phyloP scores from a whole-genome alignment of 1,140 invertebrate species.

The Pinna nobilis region DNA sequence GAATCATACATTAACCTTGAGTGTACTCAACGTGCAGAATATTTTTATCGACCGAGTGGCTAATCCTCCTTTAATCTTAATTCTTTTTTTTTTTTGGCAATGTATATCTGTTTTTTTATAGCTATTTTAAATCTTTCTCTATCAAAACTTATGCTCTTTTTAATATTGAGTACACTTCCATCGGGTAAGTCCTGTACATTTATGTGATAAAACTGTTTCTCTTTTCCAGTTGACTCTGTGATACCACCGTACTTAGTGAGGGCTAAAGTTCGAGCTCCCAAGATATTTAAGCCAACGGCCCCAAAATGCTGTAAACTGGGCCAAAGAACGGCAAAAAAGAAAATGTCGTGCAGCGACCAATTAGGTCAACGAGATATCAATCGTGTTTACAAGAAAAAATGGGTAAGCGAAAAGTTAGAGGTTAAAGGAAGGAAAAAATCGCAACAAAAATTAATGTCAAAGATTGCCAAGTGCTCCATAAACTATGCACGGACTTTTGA shows the following conservation, averaged over 20 bases:
- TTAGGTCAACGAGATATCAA: conserved; percentile 24
- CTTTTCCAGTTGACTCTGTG: conserved; percentile 5
- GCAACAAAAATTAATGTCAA: conserved; percentile 23
- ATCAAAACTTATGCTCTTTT: no score
- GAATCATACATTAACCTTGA: no score
- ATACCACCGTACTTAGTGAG: conserved; percentile 3
- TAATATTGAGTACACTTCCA: no score
- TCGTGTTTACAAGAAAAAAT: conserved; percentile 18
- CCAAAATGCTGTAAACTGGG: conserved; percentile 49
- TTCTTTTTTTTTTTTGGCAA: no score
- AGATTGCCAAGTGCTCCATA: conserved; percentile 35
- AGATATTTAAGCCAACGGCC: conserved; percentile 29
- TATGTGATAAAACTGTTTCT: background rate
- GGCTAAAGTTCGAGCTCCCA: background rate
- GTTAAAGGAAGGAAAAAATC: background rate
- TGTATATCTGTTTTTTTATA: no score
- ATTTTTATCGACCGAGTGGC: no score
- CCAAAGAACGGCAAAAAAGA: conserved; percentile 46
- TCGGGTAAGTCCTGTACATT: background rate
- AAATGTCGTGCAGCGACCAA: conserved; percentile 38
- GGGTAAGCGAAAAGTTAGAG: background rate
- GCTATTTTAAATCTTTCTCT: no score
- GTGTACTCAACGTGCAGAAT: no score
- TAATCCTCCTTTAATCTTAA: no score
- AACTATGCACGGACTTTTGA: conserved; percentile 39